These are phyloP conservation scores for Corythoichthys haematopterus DNA, from an alignment of 2,113 vertebrate genomes.

Conservation along the genomic window DNA sequence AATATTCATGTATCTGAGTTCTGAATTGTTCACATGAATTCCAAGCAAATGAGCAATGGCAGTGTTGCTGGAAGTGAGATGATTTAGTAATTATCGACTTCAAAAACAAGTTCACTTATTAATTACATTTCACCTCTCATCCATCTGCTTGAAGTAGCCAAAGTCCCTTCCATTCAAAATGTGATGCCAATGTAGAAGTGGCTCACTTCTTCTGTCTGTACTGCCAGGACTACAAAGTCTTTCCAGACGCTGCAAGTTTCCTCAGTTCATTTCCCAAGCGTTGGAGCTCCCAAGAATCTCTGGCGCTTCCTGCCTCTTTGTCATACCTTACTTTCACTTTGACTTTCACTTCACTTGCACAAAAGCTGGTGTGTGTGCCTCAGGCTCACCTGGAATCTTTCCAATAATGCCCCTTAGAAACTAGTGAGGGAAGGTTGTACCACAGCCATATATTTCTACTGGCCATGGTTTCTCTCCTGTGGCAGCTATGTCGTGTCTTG, in stretches of 20 bases:
- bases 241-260: background rate
- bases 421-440: conserved; percentile 3
- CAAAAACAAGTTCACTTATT: background rate
- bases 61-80: background rate
- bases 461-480: conserved; percentile 13
- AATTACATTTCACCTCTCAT: background rate
- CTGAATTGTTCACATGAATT: background rate
- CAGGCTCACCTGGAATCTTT: background rate
- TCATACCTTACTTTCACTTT: background rate
- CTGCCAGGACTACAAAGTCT: conserved; percentile 1
- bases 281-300: background rate
- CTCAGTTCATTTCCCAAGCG: conserved; percentile 1
- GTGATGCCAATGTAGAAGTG: background rate
- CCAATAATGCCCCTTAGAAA: background rate
- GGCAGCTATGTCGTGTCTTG: conserved; percentile 4
- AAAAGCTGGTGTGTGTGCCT: conserved; percentile 2
- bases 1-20: conserved; percentile 19
- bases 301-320: background rate
- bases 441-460: conserved; percentile 3
- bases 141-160: background rate
- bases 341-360: background rate
- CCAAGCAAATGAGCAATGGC: too few species aligned
- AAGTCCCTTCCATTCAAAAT: background rate
- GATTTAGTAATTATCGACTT: background rate
- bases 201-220: background rate